These are phyloP conservation scores for Piaya cayana DNA, from an alignment of 2,113 vertebrate genomes.

Conservation along the genomic window DNA sequence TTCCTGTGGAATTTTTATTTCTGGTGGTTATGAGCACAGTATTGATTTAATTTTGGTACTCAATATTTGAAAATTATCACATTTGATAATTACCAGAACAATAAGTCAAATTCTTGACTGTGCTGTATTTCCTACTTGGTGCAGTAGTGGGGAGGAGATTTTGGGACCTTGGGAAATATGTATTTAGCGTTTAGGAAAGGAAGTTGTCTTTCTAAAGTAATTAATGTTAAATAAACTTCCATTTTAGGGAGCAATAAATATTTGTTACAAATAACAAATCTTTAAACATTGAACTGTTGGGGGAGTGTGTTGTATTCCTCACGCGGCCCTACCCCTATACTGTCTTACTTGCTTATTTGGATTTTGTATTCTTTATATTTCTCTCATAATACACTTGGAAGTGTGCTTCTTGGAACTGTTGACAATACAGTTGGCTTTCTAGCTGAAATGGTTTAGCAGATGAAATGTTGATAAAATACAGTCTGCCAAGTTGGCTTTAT, in stretches of 20 bases:
- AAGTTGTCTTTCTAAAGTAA: background rate
- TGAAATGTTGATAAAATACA: background rate
- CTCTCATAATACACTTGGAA: background rate
- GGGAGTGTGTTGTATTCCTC: no score
- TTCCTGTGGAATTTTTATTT: background rate
- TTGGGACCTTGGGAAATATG: background rate
- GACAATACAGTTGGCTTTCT: background rate
- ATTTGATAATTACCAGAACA: background rate
- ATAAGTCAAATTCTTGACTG: background rate
- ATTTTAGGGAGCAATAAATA: background rate
- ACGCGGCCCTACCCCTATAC: fast-evolving
- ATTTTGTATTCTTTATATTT: background rate
- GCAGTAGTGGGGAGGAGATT: background rate
- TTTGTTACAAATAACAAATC: background rate
- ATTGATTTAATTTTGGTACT: background rate
- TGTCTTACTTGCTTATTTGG: background rate
- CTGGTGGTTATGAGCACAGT: background rate
- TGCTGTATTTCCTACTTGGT: background rate
- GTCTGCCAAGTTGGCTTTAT: background rate
- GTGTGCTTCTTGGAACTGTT: background rate
- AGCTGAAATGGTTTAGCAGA: background rate
- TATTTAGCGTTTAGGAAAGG: background rate
- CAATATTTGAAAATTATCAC: background rate
- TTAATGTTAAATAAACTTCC: background rate
- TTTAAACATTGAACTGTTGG: background rate